Base-by-base conservation (phyloP, 1,140 invertebrate genomes). In the Drosophila seguyi region DNA sequence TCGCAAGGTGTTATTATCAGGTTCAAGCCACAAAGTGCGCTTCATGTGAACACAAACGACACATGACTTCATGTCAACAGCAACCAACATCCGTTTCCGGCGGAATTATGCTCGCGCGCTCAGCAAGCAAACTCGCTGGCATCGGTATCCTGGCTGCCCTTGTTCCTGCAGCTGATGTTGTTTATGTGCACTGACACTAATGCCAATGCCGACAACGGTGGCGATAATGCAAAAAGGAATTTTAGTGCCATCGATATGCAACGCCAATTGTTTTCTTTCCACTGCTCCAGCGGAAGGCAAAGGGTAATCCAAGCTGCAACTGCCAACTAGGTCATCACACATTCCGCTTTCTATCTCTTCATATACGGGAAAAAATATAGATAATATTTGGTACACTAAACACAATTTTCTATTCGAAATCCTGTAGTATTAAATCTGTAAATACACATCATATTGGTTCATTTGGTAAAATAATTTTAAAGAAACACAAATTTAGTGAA, bases 121-220 rank as follows among this genome's bases (percentile, higher is more conserved):
- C 53, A 47, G 42, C 27, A 39, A 58, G 36, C 39, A 44, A 31
- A 58, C 39, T 53, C 47, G 39, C 48, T 76, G 38, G 66, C 59
- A 58, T 62, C 75, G 75, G 68, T 75, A 72, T 72, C 66, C 62
- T 56, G 50, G 34, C 56, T 47, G 58, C 29, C 36, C 22, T 52
- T 44, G 56, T 45, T 45, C 38, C 47, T 61, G 39, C 48, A 45
- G 39, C 39, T 52, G 39, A 36, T 41, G 47, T 83, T 83, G 75
- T 87, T 87, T 79, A 79, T 75, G 71, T 81, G 72, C 83, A 67
- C 71, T 83, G 83, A 67, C 74, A 73, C 83, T 79, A 82, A 79
- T 87, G 79, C 76, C 79, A 76, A 76, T 61, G 42, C 25, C 34
- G 59, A 52, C 63, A 67, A 25, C 53, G 31, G 18, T 25, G 53